Evolutionary conservation across 2,797 vertebrate species (phyloP).

Genomic region (Lerista edwardsae): DNA sequence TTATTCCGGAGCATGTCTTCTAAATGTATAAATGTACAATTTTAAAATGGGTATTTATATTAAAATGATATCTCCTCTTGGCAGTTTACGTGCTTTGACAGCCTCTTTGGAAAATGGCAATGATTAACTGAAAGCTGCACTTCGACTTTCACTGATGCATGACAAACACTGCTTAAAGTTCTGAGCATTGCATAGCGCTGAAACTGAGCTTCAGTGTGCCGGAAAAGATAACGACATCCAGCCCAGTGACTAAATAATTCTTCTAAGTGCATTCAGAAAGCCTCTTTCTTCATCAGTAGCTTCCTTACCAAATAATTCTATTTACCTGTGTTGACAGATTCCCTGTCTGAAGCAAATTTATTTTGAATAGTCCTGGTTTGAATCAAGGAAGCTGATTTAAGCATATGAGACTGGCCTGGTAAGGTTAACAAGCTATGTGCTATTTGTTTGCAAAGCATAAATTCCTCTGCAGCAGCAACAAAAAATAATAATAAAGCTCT

Average conservation of each 20-base stretch:
- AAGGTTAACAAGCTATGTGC: not conserved
- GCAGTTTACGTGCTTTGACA: constrained; percentile 66
- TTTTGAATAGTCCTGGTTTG: not conserved
- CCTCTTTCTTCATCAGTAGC: constrained; percentile 56
- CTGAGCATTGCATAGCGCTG: constrained; percentile 32
- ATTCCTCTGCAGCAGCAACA: not conserved
- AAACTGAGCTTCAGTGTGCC: constrained; percentile 58
- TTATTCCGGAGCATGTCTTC: constrained; percentile 33
- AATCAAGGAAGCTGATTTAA: not conserved
- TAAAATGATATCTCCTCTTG: constrained; percentile 69
- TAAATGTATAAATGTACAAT: constrained; percentile 44
- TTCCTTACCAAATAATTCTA: constrained; percentile 65
- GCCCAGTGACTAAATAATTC: constrained; percentile 73
- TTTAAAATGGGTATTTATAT: constrained; percentile 61
- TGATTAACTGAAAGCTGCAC: constrained; percentile 58
- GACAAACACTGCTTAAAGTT: constrained; percentile 25
- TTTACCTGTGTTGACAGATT: constrained; percentile 66
- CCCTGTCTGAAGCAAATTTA: constrained; percentile 40
- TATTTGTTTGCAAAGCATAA: constrained; percentile 29
- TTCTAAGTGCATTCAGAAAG: constrained; percentile 61
- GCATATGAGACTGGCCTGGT: not conserved
- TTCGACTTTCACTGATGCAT: constrained; percentile 67
- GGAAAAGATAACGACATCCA: constrained; percentile 68
- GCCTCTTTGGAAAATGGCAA: constrained; percentile 43
- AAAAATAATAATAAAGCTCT: constrained; percentile 10